Percentiles rank a stretch among this genome's conserved stretches.
Evolutionary conservation across 2,113 vertebrate species (phyloP).

Genomic region (Oreochromis aureus): DNA sequence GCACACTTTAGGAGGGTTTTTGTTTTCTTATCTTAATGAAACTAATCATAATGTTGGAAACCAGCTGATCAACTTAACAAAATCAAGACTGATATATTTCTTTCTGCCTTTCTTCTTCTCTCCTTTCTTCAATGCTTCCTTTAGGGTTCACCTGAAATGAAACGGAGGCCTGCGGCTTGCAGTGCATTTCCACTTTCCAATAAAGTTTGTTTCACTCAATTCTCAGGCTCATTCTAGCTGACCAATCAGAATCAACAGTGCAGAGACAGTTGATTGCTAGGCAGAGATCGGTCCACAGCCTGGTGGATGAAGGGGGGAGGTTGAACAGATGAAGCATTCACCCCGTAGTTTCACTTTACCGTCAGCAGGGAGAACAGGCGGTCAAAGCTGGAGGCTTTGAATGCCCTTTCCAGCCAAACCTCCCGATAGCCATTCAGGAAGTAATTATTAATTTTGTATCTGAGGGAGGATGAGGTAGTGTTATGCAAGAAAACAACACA

Average conservation of each 20-base stretch:
- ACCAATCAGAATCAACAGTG: constrained; percentile 92
- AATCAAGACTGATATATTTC: constrained; percentile 3
- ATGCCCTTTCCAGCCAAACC: constrained; percentile 98
- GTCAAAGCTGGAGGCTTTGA: constrained; percentile 99
- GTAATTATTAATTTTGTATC: constrained; percentile 99
- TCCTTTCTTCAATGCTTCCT: constrained; percentile 27
- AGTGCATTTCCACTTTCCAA: constrained; percentile 6
- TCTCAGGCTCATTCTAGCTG: constrained; percentile 60
- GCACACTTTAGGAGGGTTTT: constrained; percentile 23
- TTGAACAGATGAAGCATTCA: constrained; percentile 76
- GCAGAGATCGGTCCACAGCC: constrained; percentile 76
- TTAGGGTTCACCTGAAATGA: constrained; percentile 36
- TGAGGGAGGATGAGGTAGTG: constrained; percentile 88
- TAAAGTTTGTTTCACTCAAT: constrained; percentile 20
- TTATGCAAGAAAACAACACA: constrained; percentile 84
- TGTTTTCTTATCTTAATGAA: neutral
- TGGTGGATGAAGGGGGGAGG: constrained; percentile 55
- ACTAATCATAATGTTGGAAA: neutral
- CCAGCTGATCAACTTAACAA: neutral
- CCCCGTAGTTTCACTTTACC: constrained; percentile 90
- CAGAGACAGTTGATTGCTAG: constrained; percentile 53
- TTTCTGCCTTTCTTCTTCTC: constrained; percentile 11
- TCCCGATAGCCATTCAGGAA: constrained; percentile 99
- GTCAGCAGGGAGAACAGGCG: constrained; percentile 98
- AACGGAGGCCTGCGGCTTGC: constrained; percentile 22